Evolutionary conservation across 2,888 invertebrate species (phyloP), one percentile per base, ranked within the genome.

Genomic region (Chouioia cunea): DNA sequence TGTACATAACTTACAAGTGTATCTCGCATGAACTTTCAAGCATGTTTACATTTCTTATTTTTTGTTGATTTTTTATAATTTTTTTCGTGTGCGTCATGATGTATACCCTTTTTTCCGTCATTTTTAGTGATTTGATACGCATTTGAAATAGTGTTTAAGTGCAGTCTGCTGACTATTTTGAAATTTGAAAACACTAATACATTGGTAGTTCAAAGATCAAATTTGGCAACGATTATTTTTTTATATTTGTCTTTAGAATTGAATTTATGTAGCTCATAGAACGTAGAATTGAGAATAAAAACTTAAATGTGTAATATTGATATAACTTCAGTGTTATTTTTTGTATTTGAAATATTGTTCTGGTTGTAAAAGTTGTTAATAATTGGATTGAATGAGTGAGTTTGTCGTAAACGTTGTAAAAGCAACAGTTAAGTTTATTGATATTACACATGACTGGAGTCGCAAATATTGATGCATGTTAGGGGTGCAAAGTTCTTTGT

Each of bases 21-120:
- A 48, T 53, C 57, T 58, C 43, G 73, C 73, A 73, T 70, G 73
- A 23, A 18, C 58, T 65, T 65, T 73, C 58, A 54, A 65, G 73
- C 73, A 73, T 66, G 73, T 46, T 70, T 66, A 62, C 22, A 60
- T 57, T 56, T 60, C 52, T 54, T 63, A 62, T 53, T 69, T 22
- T 44, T 50, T 57, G 1, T 3, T 57, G 65, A 14, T 15, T 67
- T 65, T 71, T 59, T 43, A 36, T 27, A n/a, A 52, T 22, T 46
- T 71, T 57, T 69, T 69, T 62, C 52, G 57, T 69, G 56, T 62
- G 56, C n/a, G 60, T 57, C 22, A 62, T 65, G 56, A 57, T 57
- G 52, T 46, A 14, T 58, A 65, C 64, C 60, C 65, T 16, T 69
- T 62, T 65, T 71, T 69, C 65, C 60, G 65, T 16, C 65, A 72